Conservation (phyloP, 1,140 invertebrate genomes). For the Ruditapes philippinarum region DNA sequence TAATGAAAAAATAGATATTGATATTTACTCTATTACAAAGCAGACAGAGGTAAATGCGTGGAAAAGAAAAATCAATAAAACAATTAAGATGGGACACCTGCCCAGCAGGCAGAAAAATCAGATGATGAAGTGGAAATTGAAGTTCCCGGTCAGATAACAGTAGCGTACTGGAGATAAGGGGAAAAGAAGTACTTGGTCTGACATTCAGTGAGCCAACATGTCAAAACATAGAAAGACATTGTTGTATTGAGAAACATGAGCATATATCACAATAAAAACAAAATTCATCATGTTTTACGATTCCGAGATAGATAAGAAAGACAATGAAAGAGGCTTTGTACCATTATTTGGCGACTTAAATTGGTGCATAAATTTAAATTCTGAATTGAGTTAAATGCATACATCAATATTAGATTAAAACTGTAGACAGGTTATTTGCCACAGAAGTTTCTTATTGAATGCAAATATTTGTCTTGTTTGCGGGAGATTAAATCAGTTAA, state of each 20-base stretch:
- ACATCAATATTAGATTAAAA: constrained; percentile 65
- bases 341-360: constrained; percentile 53
- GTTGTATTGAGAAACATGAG: constrained; percentile 3
- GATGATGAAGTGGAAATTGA: constrained; percentile 56
- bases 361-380: constrained; percentile 56
- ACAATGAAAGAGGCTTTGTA: constrained; percentile 28
- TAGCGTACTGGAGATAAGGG: constrained; percentile 44
- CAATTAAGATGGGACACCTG: constrained; percentile 59
- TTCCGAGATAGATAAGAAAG: constrained; percentile 48
- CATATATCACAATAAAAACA: constrained; percentile 30
- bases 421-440: constrained; percentile 36
- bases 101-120: background rate
- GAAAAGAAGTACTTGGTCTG: background rate
- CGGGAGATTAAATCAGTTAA: constrained; percentile 65
- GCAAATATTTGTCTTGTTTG: constrained; percentile 62
- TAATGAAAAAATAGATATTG: background rate
- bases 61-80: constrained; percentile 46
- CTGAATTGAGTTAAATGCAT: constrained; percentile 38
- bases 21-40: too few relatives aligned
- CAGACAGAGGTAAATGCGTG: background rate
- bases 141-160: constrained; percentile 28
- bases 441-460: constrained; percentile 56
- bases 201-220: background rate
- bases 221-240: background rate
- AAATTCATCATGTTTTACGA: constrained; percentile 58